Evolutionary conservation across 2,888 invertebrate species (phyloP).

Genomic region (Nysson spinosus): DNA sequence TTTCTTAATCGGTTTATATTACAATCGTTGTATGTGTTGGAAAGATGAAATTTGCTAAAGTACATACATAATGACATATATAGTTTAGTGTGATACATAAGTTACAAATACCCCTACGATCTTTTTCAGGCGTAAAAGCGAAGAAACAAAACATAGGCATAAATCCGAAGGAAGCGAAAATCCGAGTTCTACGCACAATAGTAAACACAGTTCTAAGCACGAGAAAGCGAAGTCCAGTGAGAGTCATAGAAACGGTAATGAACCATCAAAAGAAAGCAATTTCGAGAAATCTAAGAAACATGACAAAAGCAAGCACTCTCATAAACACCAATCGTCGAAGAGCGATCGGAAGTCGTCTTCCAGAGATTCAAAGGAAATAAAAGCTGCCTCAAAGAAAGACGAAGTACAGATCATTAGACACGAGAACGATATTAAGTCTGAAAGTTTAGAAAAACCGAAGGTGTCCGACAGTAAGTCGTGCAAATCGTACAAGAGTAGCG

Average conservation of each 20-base stretch:
- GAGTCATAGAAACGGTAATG: conserved; percentile 41
- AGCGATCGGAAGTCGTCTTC: conserved; percentile 52
- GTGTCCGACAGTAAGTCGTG: conserved; percentile 38
- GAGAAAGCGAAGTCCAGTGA: conserved; percentile 39
- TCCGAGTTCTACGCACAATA: conserved; percentile 43
- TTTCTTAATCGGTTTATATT: too few relatives aligned
- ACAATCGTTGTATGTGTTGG: too few relatives aligned
- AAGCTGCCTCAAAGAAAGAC: conserved; percentile 41
- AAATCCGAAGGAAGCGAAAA: conserved; percentile 52
- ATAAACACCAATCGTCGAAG: conserved; percentile 50
- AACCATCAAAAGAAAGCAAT: conserved; percentile 31
- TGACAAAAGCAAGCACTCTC: conserved; percentile 48
- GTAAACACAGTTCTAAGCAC: conserved; percentile 48
- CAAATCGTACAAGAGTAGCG: conserved; percentile 29
- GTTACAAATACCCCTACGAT: too few relatives aligned
- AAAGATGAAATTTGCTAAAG: too few relatives aligned
- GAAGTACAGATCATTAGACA: conserved; percentile 48
- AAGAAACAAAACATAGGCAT: conserved; percentile 49
- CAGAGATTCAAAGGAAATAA: conserved; percentile 31
- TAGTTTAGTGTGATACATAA: too few relatives aligned
- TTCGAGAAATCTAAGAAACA: conserved; percentile 52
- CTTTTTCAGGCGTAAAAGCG: conserved; percentile 52
- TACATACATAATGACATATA: too few relatives aligned
- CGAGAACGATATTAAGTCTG: conserved; percentile 37
- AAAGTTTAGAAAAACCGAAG: conserved; percentile 55